Percentiles rank a stretch among this genome's conserved stretches.
These are phyloP conservation scores for Tipula vernalis DNA, from an alignment of 2,888 invertebrate species.

Conservation along the genomic window DNA sequence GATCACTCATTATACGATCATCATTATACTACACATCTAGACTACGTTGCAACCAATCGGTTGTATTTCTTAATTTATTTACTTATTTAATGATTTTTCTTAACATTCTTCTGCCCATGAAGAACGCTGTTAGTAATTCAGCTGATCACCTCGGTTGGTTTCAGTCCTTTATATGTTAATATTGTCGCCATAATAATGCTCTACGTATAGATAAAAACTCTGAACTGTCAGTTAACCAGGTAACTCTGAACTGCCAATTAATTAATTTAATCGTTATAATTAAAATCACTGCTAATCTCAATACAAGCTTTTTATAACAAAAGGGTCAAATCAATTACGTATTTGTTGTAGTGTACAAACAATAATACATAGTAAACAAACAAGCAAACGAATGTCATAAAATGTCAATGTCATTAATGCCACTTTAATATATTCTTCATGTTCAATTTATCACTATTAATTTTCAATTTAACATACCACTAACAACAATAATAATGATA, in stretches of 20 bases:
- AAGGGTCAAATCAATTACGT: not conserved
- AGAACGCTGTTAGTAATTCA: no score
- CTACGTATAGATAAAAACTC: no score
- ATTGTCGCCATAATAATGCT: no score
- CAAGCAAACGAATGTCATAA: not conserved
- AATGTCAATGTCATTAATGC: not conserved
- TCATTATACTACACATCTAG: no score
- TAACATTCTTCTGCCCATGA: no score
- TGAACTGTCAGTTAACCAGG: not conserved
- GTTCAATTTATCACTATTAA: slow-evolving; percentile 4
- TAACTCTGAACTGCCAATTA: not conserved
- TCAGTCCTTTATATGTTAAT: no score
- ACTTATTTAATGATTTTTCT: no score
- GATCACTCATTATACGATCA: no score
- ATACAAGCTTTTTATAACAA: not conserved
- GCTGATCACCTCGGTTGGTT: no score
- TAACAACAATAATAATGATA: not conserved
- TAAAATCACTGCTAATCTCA: not conserved
- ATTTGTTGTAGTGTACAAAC: not conserved
- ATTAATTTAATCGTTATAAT: not conserved
- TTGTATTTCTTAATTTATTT: no score
- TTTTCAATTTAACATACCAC: not conserved
- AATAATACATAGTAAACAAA: not conserved
- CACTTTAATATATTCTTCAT: not conserved
- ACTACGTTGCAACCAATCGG: no score